Conservation (phyloP, 2,113 vertebrate species). For the Ahaetulla prasina region DNA sequence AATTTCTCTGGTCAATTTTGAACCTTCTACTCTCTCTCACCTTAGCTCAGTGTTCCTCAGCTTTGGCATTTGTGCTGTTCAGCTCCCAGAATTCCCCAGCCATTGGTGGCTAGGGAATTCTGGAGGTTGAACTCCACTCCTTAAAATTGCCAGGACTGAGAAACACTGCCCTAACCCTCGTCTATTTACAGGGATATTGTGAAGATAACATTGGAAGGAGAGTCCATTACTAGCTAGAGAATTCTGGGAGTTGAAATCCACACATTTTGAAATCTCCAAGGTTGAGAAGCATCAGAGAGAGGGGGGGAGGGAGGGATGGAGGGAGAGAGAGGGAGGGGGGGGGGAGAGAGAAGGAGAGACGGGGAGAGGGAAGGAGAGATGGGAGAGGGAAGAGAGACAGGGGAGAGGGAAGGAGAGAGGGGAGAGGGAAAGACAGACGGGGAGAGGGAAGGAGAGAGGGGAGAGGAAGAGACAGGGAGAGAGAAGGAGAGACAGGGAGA, state of each 20-base stretch:
- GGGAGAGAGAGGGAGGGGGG: no score
- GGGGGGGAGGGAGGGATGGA: no score
- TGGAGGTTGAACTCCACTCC: no score
- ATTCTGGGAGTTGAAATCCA: background rate
- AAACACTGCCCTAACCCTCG: background rate
- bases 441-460: no score
- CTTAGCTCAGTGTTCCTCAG: background rate
- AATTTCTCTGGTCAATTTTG: background rate
- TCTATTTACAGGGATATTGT: background rate
- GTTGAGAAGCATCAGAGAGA: background rate
- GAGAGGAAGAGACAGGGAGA: background rate
- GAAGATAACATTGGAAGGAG: background rate
- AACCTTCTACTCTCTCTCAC: background rate
- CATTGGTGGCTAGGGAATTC: background rate
- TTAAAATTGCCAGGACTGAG: no score
- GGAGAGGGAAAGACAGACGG: no score
- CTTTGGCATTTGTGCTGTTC: background rate
- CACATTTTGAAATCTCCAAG: background rate
- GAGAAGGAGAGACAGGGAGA: background rate
- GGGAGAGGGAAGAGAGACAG: no score
- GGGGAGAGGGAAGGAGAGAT: no score
- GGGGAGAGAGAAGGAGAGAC: background rate
- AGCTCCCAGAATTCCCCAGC: background rate
- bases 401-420: no score
- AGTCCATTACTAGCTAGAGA: background rate